Evolutionary conservation across 2,888 invertebrate species (phyloP).

Genomic region (Theretra japonica): DNA sequence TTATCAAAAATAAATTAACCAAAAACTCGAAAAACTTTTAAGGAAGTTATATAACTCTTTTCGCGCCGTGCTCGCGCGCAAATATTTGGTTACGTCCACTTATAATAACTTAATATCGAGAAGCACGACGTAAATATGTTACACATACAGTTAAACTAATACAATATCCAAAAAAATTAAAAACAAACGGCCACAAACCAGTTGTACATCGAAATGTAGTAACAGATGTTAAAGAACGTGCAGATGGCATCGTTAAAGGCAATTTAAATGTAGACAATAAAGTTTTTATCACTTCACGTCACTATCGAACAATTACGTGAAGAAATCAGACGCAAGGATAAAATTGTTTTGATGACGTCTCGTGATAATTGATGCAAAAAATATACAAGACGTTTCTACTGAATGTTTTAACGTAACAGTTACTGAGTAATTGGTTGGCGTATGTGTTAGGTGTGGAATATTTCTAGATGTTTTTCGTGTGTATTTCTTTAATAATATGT

Average conservation of each 20-base stretch:
- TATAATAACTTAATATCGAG: no score
- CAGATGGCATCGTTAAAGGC: background rate
- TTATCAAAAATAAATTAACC: no score
- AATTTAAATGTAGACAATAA: conserved; percentile 25
- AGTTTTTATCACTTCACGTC: conserved; percentile 13
- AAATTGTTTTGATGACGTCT: conserved; percentile 24
- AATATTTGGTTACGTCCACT: no score
- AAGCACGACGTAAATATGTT: background rate
- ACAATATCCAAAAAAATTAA: background rate
- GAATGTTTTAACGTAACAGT: background rate
- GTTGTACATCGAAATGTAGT: background rate
- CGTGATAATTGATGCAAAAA: conserved; percentile 22
- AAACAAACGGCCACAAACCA: conserved; percentile 4
- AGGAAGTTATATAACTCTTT: no score
- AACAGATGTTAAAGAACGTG: background rate
- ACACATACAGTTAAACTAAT: background rate
- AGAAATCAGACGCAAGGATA: background rate
- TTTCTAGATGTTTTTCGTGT: background rate
- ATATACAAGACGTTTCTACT: conserved; percentile 7
- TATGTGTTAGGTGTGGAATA: background rate
- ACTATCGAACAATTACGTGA: background rate
- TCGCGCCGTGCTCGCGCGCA: no score
- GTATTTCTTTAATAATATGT: no score
- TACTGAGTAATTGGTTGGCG: background rate
- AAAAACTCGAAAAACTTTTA: no score